A percentile compares a stretch with the other conserved stretches of the same genome.
phyloP scores from a whole-genome alignment of 2,113 vertebrate genomes.

The Pedetes capensis region DNA sequence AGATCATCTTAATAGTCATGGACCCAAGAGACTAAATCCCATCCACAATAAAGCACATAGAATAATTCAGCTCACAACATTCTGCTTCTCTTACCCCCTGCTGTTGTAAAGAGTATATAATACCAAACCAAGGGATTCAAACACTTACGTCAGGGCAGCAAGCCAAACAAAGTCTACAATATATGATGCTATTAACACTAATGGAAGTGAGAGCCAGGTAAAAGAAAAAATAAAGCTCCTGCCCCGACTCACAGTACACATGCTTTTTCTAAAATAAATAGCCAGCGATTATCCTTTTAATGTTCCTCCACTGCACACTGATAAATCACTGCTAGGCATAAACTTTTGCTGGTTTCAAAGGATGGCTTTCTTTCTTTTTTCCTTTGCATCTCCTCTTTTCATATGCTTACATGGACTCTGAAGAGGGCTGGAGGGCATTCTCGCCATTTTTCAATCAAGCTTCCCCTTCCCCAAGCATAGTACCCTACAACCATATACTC shows the following conservation, averaged over 20 bases:
- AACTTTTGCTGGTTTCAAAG: slow-evolving; percentile 28
- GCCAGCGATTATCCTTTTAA: slow-evolving; percentile 60
- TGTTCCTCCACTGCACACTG: slow-evolving; percentile 12
- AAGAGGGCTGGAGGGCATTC: background rate
- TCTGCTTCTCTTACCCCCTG: slow-evolving; percentile 1
- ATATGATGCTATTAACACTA: slow-evolving; percentile 70
- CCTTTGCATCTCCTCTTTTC: background rate
- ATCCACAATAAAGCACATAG: slow-evolving; percentile 11
- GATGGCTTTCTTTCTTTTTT: background rate
- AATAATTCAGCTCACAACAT: slow-evolving; percentile 23
- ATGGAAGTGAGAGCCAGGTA: slow-evolving; percentile 57
- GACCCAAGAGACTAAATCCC: slow-evolving; percentile 43
- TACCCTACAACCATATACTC: background rate
- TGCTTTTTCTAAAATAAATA: slow-evolving; percentile 61
- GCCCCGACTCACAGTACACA: background rate
- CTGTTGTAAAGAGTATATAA: slow-evolving; percentile 56
- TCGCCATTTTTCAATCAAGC: background rate
- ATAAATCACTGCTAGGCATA: slow-evolving; percentile 44
- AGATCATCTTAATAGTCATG: slow-evolving; percentile 53
- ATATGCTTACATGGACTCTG: background rate
- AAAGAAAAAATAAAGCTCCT: slow-evolving; percentile 58
- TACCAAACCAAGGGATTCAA: slow-evolving; percentile 53
- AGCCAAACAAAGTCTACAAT: slow-evolving; percentile 66
- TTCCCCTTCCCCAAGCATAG: background rate
- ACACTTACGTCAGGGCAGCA: slow-evolving; percentile 57